Evolutionary conservation across 2,113 vertebrate species (phyloP).

Genomic region (Oriolus oriolus): DNA sequence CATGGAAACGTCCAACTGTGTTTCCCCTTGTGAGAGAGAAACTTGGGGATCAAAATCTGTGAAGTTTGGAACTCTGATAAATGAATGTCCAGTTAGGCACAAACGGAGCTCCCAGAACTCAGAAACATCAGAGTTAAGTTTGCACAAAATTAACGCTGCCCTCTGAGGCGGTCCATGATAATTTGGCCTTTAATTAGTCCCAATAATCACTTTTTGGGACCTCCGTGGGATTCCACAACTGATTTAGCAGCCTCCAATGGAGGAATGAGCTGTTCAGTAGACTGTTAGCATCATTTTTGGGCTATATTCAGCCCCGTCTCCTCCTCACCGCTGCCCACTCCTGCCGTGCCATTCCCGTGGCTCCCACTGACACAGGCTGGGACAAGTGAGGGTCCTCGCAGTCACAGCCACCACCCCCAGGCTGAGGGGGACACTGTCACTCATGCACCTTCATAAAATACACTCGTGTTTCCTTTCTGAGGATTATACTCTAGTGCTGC

Average conservation of each 20-base stretch:
- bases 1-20: not conserved
- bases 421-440: not conserved
- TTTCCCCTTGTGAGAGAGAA: not conserved
- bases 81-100: not conserved
- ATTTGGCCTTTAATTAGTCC: not conserved
- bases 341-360: not conserved
- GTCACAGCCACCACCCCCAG: fast-evolving
- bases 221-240: not conserved
- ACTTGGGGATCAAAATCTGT: not conserved
- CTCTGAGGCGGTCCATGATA: not conserved
- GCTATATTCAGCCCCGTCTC: not conserved
- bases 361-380: not conserved
- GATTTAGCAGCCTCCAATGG: not conserved
- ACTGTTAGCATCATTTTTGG: not conserved
- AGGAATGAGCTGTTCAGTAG: not conserved
- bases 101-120: not conserved
- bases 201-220: not conserved
- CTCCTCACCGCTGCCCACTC: not conserved
- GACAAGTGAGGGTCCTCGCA: not conserved
- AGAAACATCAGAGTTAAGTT: not conserved
- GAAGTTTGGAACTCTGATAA: not conserved
- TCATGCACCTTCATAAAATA: fast-evolving
- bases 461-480: not conserved
- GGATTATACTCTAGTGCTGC: fast-evolving
- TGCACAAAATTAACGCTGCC: not conserved